Evolutionary conservation across 2,113 vertebrate genomes (phyloP), one percentile per base, ranked within the genome.

Genomic region (Rhegmatorhina hoffmannsi): DNA sequence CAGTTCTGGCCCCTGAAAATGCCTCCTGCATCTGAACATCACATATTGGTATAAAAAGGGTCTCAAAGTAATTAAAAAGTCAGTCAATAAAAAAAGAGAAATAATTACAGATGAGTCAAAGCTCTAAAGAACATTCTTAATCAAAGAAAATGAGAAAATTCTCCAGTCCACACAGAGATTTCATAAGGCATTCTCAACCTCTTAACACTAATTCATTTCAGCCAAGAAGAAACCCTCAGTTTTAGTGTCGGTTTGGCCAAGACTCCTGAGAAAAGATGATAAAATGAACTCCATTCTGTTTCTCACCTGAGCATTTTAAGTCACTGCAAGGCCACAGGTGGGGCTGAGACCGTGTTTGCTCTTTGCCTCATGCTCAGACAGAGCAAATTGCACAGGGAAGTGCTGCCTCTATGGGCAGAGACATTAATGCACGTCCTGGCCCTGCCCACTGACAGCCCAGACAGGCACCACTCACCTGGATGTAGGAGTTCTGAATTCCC

Each of bases 401-500:
- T 1, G 9, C 7, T 72, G 33, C 7, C 17, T 34, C 55, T 9
- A 23, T 19, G 56, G 78, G 20, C 0, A 78, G 40, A 33, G 14
- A 5, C 3, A 18, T n/a, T 47, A 11, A 26, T 11, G 5, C 5
- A 19, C 33, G 36, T n/a, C 38, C 33, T 13, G 47, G 3, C 34
- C 24, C 50, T 15, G 18, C 6, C 19, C 29, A 26, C 6, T 25
- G 31, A 69, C 31, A 52, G 8, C 3, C 74, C 13, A n/a, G 10
- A 59, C 59, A 83, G 1, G 18, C 59, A 84, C 55, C 11, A 92
- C 98, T 96, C 97, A 99, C 99, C 98, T 96, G 97, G 76, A 99
- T 94, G 95, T 99, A 99, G 7, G 92, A 94, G 16, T 95, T 97
- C 96, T 99, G 99, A 43, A 99, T 89, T 69, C 83, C 97, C 6